Conservation (phyloP, 2,797 vertebrate species). For the Amblyraja radiata region DNA sequence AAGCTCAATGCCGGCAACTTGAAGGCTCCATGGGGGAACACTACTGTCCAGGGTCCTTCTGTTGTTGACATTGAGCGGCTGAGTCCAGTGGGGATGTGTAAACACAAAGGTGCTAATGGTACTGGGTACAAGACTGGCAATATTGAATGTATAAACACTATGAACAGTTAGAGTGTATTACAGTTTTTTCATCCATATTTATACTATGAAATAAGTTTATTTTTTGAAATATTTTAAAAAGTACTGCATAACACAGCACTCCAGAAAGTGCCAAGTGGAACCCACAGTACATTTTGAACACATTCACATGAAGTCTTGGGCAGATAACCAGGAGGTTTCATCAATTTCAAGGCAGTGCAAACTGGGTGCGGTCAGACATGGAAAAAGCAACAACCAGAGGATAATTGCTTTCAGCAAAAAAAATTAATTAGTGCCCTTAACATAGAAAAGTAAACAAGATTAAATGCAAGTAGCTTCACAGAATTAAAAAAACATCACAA, state of each 20-base stretch:
- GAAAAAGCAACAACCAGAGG: background rate
- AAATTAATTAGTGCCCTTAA: background rate
- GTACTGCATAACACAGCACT: background rate
- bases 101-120: too few relatives aligned
- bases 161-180: too few relatives aligned
- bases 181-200: too few relatives aligned
- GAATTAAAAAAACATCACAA: background rate
- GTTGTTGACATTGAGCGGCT: too few relatives aligned
- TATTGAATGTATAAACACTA: too few relatives aligned
- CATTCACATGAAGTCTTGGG: background rate
- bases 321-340: background rate
- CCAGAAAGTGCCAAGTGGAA: background rate
- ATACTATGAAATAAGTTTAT: too few relatives aligned
- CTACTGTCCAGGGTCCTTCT: too few relatives aligned
- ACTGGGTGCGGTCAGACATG: background rate
- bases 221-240: background rate
- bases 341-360: background rate
- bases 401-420: background rate
- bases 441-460: background rate
- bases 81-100: too few relatives aligned
- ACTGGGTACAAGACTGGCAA: too few relatives aligned
- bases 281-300: background rate
- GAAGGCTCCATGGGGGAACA: too few relatives aligned
- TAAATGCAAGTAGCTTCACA: background rate
- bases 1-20: too few relatives aligned